Percentiles rank a stretch among this genome's conserved stretches.
phyloP scores from a whole-genome alignment of 2,888 invertebrate species.

The Rhynchonema sp. region DNA sequence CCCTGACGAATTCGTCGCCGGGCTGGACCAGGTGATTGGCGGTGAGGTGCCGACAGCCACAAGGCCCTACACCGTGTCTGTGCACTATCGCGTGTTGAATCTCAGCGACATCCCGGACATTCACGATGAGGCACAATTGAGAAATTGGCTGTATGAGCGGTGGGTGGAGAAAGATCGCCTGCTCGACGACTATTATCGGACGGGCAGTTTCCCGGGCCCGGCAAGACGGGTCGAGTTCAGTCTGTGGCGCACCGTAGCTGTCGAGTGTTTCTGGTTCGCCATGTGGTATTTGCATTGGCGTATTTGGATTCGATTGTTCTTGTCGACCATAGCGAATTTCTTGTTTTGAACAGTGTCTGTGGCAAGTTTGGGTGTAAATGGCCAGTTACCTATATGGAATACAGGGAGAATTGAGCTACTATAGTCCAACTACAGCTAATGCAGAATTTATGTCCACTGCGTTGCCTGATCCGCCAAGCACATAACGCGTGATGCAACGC shows the following conservation, averaged over 20 bases:
- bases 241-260: not conserved
- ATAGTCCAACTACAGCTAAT: no score
- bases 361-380: no score
- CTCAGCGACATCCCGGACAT: conserved; percentile 5
- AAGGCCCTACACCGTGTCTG: not conserved
- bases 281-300: conserved; percentile 18
- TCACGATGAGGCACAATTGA: conserved; percentile 49
- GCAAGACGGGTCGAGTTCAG: conserved; percentile 8
- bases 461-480: no score
- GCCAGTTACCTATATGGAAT: no score
- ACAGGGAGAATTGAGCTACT: no score
- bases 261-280: conserved; percentile 18
- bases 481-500: no score
- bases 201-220: conserved; percentile 16
- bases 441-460: no score
- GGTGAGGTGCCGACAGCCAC: not conserved
- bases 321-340: not conserved
- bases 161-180: conserved; percentile 53
- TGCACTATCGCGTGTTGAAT: not conserved
- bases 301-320: conserved; percentile 17
- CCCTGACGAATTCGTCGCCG: conserved; percentile 15
- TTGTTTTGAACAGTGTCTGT: not conserved
- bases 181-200: conserved; percentile 18
- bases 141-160: conserved; percentile 64
- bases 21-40: conserved; percentile 7